Conservation (phyloP, 2,113 vertebrate genomes). For the Drymodes brunneopygia region DNA sequence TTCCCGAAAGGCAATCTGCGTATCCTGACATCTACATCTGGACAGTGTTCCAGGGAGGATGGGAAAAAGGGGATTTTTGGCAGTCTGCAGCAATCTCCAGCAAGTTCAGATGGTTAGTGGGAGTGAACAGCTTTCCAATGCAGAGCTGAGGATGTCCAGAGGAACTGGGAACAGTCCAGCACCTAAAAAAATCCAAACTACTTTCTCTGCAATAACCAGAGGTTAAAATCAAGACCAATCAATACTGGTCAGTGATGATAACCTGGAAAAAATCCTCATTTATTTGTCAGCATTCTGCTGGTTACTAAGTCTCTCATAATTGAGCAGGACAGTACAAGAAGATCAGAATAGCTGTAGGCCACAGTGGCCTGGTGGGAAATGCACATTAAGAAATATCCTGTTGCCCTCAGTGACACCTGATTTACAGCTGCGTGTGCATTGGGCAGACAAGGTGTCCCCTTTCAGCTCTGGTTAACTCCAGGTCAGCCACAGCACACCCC, state of each 20-base stretch:
- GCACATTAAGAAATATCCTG: neutral
- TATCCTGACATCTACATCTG: neutral
- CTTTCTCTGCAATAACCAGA: neutral
- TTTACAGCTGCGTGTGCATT: neutral
- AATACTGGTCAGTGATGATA: neutral
- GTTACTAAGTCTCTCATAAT: neutral
- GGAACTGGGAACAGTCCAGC: neutral
- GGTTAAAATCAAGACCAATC: neutral
- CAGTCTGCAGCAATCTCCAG: neutral
- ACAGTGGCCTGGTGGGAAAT: neutral
- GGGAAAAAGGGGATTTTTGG: neutral
- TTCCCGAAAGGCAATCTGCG: neutral
- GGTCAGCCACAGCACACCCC: neutral
- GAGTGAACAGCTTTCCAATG: neutral
- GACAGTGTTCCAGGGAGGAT: neutral
- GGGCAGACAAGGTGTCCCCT: neutral
- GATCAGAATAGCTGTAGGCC: neutral
- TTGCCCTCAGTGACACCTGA: neutral
- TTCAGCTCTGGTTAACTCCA: neutral
- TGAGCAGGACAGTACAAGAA: neutral
- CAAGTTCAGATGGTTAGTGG: neutral
- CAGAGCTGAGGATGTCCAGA: neutral
- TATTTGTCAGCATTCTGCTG: neutral
- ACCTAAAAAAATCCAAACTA: neutral
- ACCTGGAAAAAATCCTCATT: neutral